Evolutionary conservation across 2,888 invertebrate species (phyloP).

Genomic region (Papilio elwesi): DNA sequence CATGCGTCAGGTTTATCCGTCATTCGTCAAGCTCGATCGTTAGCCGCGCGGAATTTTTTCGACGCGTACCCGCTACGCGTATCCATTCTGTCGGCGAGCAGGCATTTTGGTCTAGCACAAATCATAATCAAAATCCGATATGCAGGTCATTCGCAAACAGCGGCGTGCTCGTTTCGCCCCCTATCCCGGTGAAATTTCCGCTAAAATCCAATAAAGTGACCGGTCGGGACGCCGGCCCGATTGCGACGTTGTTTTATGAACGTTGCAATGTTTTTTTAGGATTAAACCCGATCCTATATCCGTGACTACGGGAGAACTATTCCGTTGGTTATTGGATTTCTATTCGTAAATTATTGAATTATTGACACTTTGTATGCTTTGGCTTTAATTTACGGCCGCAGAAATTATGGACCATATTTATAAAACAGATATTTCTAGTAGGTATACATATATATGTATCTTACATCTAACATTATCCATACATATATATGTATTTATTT

Average conservation of each 20-base stretch:
- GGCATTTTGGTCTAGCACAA: slow-evolving; percentile 56
- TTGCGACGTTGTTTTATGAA: slow-evolving; percentile 51
- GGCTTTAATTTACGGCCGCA: background rate
- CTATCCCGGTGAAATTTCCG: slow-evolving; percentile 71
- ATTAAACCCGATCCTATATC: slow-evolving; percentile 36
- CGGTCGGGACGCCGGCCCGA: slow-evolving; percentile 53
- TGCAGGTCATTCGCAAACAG: slow-evolving; percentile 73
- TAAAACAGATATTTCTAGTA: too few relatives aligned
- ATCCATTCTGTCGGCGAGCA: slow-evolving; percentile 23
- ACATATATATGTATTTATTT: too few relatives aligned
- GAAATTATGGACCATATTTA: background rate
- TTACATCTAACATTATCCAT: too few relatives aligned
- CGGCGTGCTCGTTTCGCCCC: slow-evolving; percentile 60
- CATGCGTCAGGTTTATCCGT: slow-evolving; percentile 7
- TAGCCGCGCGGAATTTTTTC: slow-evolving; percentile 25
- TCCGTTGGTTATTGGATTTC: slow-evolving; percentile 35
- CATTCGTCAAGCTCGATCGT: slow-evolving; percentile 26
- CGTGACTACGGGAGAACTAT: slow-evolving; percentile 28
- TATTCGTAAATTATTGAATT: slow-evolving; percentile 31
- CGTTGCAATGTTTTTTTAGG: slow-evolving; percentile 37
- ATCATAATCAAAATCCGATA: slow-evolving; percentile 77
- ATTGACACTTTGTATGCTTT: slow-evolving; percentile 9
- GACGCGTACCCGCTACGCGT: background rate
- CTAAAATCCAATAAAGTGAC: slow-evolving; percentile 78
- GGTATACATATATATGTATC: too few relatives aligned